Percentiles rank a stretch among this genome's conserved stretches.
Evolutionary conservation across 2,797 vertebrate species (phyloP).

Genomic region (Eulemur coronatus): DNA sequence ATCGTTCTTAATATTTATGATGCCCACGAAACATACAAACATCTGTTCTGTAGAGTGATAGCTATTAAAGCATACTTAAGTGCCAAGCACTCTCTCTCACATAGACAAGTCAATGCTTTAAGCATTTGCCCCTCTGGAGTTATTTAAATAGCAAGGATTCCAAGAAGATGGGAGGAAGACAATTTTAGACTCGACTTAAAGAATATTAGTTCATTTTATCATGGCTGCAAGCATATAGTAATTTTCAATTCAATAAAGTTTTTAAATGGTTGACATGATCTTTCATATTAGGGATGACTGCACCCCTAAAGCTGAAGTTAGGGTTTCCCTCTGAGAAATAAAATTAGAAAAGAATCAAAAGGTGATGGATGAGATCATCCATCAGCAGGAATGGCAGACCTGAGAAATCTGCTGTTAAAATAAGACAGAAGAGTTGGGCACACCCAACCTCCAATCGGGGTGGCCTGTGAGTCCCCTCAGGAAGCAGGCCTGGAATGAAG

Average conservation of each 20-base stretch:
- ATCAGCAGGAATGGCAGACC: not conserved
- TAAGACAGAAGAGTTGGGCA: not conserved
- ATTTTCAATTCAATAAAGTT: constrained; percentile 51
- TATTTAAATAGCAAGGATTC: constrained; percentile 58
- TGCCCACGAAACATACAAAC: constrained; percentile 74
- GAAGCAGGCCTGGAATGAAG: not conserved
- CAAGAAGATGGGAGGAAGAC: constrained; percentile 57
- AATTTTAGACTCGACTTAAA: constrained; percentile 47
- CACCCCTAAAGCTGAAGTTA: constrained; percentile 8
- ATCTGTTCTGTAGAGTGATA: constrained; percentile 76
- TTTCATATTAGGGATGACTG: constrained; percentile 37
- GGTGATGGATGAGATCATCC: not conserved
- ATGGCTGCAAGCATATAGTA: constrained; percentile 31
- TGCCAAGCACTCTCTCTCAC: constrained; percentile 57
- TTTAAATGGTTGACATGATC: constrained; percentile 46
- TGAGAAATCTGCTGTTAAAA: constrained; percentile 10
- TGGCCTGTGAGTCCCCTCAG: not conserved
- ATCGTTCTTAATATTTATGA: constrained; percentile 78
- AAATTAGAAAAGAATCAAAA: constrained; percentile 54
- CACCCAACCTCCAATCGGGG: not conserved
- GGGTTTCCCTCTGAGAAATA: constrained; percentile 54
- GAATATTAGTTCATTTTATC: constrained; percentile 55
- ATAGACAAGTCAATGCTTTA: constrained; percentile 57
- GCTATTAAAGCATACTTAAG: constrained; percentile 69
- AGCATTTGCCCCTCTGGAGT: constrained; percentile 57